Evolutionary conservation across 2,797 vertebrate species (phyloP), one percentile per base, ranked within the genome.

Genomic region (Acipenser transmontanus): DNA sequence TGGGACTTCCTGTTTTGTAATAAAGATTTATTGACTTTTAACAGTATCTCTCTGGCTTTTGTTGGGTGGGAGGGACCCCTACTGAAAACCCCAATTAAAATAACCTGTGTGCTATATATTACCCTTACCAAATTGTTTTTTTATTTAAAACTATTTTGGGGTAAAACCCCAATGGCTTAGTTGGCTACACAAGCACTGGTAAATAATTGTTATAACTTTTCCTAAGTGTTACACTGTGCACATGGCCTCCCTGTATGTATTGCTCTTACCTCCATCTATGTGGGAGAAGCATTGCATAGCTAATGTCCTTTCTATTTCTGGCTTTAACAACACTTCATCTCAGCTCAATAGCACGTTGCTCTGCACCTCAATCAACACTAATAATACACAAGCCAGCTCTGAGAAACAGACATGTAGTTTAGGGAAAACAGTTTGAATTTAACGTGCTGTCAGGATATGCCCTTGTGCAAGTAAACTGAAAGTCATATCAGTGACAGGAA

Each of bases 241-340:
- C 20, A 2, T 34, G 20, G 1, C 3, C 20, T 34, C 20, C 20
- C 8, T 47, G 49, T 52, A 52, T 34, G 47, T 51, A 0, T 54
- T 9, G 63, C 12, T 52, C 63, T 52, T 9, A 2, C n/a, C 51
- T 50, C 63, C 50, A 34, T 64, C 47, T 63, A 11, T 63, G n/a
- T 50, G 49, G 48, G 12, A 7, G 49, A 63, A n/a, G n/a, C 11
- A 1, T 17, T 17, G 13, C n/a, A 63, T 50, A 14, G 7, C 13
- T 50, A 63, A 50, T 50, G 48, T 9, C 14, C 49, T 47, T 50
- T 13, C 62, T 7, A n/a, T 49, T 17, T 8, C 7, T 49, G 62
- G n/a, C 48, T 48, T 13, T 12, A n/a, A 49, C 6, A n/a, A 47
- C 1, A 1, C 62, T 49, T 14, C 49, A 49, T n/a, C 62, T 6